Conservation (phyloP, 2,888 invertebrate species). For the Lucinisca nassula region DNA sequence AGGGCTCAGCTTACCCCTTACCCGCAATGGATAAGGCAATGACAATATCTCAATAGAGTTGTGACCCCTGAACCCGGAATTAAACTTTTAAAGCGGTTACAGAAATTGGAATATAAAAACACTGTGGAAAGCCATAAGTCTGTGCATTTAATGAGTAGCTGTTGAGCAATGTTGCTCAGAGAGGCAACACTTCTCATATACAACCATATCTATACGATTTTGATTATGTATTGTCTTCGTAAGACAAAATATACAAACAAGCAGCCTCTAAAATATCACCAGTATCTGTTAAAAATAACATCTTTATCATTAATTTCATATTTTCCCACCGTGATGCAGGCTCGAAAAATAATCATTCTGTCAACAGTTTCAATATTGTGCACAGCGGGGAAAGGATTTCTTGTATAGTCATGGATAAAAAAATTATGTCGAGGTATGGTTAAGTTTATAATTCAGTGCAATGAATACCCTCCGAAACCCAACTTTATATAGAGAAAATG, state of each 20-base stretch:
- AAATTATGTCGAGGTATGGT: no score
- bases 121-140: background rate
- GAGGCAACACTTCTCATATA: background rate
- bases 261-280: background rate
- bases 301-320: background rate
- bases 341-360: background rate
- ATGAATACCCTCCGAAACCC: no score
- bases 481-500: background rate
- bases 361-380: background rate
- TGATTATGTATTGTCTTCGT: background rate
- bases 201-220: background rate
- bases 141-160: background rate
- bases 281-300: background rate
- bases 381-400: background rate
- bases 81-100: background rate
- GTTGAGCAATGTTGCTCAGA: background rate
- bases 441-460: no score
- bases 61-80: background rate
- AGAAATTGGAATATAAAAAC: background rate
- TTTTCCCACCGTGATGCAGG: background rate
- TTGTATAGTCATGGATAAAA: background rate
- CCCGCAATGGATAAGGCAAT: no score
- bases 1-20: no score
- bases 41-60: background rate
- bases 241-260: background rate